Conservation (phyloP, 2,113 vertebrate genomes). For the Phyllopteryx taeniolatus region DNA sequence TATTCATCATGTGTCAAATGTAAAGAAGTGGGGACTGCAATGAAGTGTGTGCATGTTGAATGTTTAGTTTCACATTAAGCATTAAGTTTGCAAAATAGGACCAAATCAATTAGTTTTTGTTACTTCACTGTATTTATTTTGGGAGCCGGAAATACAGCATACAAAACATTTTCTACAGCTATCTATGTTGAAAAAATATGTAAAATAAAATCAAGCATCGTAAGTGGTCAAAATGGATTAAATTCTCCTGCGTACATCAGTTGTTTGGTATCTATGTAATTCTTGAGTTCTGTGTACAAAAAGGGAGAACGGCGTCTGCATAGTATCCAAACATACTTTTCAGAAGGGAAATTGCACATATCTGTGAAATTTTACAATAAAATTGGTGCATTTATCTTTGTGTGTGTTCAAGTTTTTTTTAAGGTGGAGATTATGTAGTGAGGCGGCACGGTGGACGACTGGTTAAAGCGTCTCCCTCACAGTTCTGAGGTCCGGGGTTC, state of each 20-base stretch:
- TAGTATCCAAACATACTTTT: slow-evolving; percentile 78
- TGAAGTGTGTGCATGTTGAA: slow-evolving; percentile 40
- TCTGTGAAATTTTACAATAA: slow-evolving; percentile 93
- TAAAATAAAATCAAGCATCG: slow-evolving; percentile 40
- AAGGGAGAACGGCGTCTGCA: slow-evolving; percentile 60
- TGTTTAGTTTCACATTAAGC: background rate
- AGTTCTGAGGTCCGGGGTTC: too few species aligned
- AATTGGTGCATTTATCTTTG: slow-evolving; percentile 78
- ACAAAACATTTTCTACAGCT: slow-evolving; percentile 81
- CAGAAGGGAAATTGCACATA: slow-evolving; percentile 83
- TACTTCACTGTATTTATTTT: background rate
- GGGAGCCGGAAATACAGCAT: slow-evolving; percentile 65
- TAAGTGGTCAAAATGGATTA: slow-evolving; percentile 43
- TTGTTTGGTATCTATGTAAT: slow-evolving; percentile 64
- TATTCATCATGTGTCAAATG: background rate
- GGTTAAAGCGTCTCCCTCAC: too few species aligned
- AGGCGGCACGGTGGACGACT: too few species aligned
- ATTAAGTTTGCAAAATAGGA: slow-evolving; percentile 8
- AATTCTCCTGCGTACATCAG: slow-evolving; percentile 54
- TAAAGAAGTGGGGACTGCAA: slow-evolving; percentile 10
- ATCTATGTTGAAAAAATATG: slow-evolving; percentile 64
- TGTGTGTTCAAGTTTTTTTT: slow-evolving; percentile 6
- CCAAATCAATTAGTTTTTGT: slow-evolving; percentile 1
- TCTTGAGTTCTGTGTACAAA: slow-evolving; percentile 60
- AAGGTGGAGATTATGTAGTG: too few species aligned